Evolutionary conservation across 2,113 vertebrate species (phyloP).

Genomic region (Vidua chalybeata): DNA sequence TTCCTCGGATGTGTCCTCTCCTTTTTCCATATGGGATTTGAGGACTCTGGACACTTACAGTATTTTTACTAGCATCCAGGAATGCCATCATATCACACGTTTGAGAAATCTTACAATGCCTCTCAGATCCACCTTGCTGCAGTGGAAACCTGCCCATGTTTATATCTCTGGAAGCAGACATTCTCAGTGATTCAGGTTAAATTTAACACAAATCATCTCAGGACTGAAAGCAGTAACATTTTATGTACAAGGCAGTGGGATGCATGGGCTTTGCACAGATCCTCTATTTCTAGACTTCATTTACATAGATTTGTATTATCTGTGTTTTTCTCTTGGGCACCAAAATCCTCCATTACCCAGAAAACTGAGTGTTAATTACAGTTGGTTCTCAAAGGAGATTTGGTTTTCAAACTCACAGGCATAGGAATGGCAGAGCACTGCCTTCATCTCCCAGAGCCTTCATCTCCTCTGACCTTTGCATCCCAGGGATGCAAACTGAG

Average conservation of each 20-base stretch:
- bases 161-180: background rate
- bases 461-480: background rate
- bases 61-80: background rate
- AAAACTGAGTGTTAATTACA: conserved; percentile 23
- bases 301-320: background rate
- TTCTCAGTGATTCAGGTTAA: background rate
- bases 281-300: background rate
- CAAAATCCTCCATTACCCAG: background rate
- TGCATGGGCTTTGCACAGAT: background rate
- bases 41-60: background rate
- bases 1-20: background rate
- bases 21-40: background rate
- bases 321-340: conserved; percentile 8
- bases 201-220: background rate
- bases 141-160: background rate
- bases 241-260: background rate
- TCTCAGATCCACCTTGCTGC: background rate
- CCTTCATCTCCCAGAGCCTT: background rate
- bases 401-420: background rate
- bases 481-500: background rate
- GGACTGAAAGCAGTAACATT: background rate
- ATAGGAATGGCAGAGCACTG: background rate
- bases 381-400: background rate
- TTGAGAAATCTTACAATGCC: background rate
- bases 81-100: background rate